These are phyloP conservation scores for Mesochorus sp. DNA, from an alignment of 2,888 invertebrate species.

Conservation along the genomic window DNA sequence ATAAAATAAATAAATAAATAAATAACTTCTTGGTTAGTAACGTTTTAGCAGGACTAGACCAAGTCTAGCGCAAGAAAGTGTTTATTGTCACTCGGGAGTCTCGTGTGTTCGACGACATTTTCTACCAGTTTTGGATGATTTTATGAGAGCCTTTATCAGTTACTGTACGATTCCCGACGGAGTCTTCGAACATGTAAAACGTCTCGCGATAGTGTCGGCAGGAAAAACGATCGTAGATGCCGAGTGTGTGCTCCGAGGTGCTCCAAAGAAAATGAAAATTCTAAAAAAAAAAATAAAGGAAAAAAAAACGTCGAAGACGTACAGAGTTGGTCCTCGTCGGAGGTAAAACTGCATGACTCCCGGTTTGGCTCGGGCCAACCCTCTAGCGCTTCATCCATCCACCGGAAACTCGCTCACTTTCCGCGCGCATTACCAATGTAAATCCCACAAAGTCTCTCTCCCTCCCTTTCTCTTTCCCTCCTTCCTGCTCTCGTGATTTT, in stretches of 20 bases:
- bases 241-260: conserved; percentile 33
- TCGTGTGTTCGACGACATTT: conserved; percentile 41
- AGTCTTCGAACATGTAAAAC: conserved; percentile 43
- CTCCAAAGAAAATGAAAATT: conserved; percentile 8
- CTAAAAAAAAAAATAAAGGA: conserved; percentile 1
- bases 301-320: conserved; percentile 53
- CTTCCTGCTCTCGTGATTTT: conserved; percentile 69
- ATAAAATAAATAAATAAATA: no score
- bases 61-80: not conserved
- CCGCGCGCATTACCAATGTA: conserved; percentile 76
- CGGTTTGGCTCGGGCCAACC: conserved; percentile 58
- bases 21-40: not conserved
- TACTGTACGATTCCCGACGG: conserved; percentile 48
- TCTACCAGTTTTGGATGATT: conserved; percentile 45
- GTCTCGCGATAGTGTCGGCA: conserved; percentile 36
- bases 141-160: conserved; percentile 19
- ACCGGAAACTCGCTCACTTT: conserved; percentile 62
- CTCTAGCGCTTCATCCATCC: conserved; percentile 59
- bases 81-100: conserved; percentile 29
- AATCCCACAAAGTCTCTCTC: conserved; percentile 66
- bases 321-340: conserved; percentile 48
- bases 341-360: conserved; percentile 49
- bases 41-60: not conserved
- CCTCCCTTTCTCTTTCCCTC: conserved; percentile 18
- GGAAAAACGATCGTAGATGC: conserved; percentile 46